Evolutionary conservation across 2,888 invertebrate genomes (phyloP).

Genomic region (Rotaria macrura): DNA sequence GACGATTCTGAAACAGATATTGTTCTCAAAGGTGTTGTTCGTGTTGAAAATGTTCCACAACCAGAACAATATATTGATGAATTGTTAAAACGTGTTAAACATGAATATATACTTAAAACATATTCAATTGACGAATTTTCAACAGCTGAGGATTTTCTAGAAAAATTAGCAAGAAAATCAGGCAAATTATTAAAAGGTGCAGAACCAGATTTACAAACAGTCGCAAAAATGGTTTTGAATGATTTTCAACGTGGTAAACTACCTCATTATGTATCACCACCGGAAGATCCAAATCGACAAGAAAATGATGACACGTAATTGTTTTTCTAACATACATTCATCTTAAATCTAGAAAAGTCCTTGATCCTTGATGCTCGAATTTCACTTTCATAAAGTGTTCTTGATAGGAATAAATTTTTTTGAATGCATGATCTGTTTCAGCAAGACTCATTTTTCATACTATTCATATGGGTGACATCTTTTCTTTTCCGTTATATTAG

Average conservation of each 20-base stretch:
- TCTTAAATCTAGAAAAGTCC: no score
- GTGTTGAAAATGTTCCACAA: conserved; percentile 80
- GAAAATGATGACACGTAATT: not conserved
- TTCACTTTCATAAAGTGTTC: no score
- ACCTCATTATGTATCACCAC: conserved; percentile 81
- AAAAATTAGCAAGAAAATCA: conserved; percentile 70
- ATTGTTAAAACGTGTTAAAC: conserved; percentile 73
- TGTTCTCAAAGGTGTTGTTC: conserved; percentile 85
- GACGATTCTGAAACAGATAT: conserved; percentile 70
- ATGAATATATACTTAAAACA: conserved; percentile 76
- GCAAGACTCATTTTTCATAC: no score
- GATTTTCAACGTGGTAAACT: conserved; percentile 96
- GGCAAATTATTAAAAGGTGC: conserved; percentile 67
- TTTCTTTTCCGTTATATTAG: no score
- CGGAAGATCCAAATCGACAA: conserved; percentile 41
- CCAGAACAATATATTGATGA: conserved; percentile 86
- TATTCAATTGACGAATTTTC: conserved; percentile 69
- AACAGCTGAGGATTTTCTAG: conserved; percentile 73
- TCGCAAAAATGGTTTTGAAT: conserved; percentile 85
- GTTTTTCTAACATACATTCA: not conserved
- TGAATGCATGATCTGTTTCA: no score
- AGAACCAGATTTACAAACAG: conserved; percentile 80
- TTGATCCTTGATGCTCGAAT: no score
- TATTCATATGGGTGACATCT: no score
- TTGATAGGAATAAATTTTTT: no score